phyloP scores from a whole-genome alignment of 2,797 vertebrate species.

The Anguilla marmorata region DNA sequence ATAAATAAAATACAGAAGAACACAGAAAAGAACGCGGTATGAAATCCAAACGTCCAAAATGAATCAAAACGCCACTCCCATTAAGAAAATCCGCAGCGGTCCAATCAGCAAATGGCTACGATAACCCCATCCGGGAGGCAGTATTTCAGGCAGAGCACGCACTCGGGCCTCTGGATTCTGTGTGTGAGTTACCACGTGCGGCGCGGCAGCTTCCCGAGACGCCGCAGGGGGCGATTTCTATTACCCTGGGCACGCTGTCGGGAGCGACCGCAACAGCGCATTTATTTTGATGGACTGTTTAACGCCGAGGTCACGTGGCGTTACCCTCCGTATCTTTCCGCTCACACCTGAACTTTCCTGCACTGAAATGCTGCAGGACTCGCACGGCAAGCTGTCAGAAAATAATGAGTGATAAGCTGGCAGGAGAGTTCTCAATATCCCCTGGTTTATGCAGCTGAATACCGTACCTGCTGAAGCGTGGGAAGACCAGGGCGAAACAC shows the following conservation, averaged over 20 bases:
- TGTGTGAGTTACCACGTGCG: background rate
- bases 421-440: background rate
- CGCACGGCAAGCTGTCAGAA: background rate
- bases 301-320: slow-evolving; percentile 8
- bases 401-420: background rate
- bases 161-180: background rate
- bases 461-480: too few species aligned
- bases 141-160: background rate
- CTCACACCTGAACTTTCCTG: background rate
- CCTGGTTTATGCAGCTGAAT: background rate
- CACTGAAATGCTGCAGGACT: background rate
- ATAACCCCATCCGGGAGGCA: background rate
- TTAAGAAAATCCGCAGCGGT: background rate
- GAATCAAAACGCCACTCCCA: background rate
- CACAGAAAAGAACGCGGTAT: background rate
- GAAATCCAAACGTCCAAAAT: background rate
- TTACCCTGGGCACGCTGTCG: background rate
- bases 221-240: background rate
- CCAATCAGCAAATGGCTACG: background rate
- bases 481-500: background rate
- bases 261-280: background rate
- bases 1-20: background rate
- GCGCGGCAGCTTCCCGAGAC: background rate
- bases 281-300: slow-evolving; percentile 32
- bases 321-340: background rate